Evolutionary conservation across 2,888 invertebrate genomes (phyloP).

Genomic region (Tromatobia lineatoria): DNA sequence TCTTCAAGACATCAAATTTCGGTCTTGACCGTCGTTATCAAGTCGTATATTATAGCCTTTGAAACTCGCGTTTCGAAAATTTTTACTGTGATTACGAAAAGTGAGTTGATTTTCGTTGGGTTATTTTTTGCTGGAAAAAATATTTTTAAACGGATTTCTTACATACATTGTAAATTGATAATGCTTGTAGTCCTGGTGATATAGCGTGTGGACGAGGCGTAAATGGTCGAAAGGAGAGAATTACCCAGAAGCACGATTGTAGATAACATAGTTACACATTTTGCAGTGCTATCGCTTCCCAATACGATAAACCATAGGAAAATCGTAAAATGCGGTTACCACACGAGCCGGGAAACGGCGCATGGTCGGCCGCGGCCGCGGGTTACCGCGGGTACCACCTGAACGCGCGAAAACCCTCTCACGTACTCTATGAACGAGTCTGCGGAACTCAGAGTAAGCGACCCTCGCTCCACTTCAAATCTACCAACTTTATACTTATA

Average conservation of each 20-base stretch:
- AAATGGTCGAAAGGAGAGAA: constrained; percentile 35
- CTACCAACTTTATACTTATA: constrained; percentile 53
- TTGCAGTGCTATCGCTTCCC: constrained; percentile 58
- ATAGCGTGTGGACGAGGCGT: not conserved
- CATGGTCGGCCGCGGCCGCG: constrained; percentile 60
- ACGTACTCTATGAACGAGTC: constrained; percentile 61
- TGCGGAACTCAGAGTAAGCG: constrained; percentile 33
- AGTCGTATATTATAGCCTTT: no score
- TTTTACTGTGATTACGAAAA: no score
- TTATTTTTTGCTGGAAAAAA: no score
- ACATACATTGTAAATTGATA: constrained; percentile 25
- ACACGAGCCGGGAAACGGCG: constrained; percentile 54
- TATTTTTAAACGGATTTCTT: no score
- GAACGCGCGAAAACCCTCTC: constrained; percentile 51
- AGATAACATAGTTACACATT: constrained; percentile 60
- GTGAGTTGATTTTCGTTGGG: no score
- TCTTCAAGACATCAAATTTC: no score
- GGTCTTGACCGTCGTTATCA: no score
- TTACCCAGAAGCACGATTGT: constrained; percentile 40
- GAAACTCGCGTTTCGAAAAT: no score
- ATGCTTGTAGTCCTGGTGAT: constrained; percentile 13
- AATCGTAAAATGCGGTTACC: constrained; percentile 69
- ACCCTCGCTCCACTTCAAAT: constrained; percentile 17
- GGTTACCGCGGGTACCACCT: constrained; percentile 54
- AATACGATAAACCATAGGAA: constrained; percentile 70